A percentile compares a stretch with the other conserved stretches of the same genome.
Conservation (phyloP, 2,113 vertebrate species). For the Gnathonemus longibarbis region DNA sequence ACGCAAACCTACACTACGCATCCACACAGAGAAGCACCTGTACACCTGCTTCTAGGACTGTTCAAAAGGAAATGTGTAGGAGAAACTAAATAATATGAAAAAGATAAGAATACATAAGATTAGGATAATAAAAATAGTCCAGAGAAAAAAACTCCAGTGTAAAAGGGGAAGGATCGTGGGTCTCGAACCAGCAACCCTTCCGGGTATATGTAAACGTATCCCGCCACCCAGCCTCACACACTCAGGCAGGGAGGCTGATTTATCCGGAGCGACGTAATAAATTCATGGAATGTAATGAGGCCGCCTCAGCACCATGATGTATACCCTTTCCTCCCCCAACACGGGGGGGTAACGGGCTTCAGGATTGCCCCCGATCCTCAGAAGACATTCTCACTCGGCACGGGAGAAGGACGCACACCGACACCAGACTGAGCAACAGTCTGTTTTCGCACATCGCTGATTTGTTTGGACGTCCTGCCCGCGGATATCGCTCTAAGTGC, state of each 20-base stretch:
- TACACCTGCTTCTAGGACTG: neutral
- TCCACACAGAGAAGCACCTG: neutral
- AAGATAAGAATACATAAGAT: neutral
- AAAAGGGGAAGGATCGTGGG: neutral
- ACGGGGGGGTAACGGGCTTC: neutral
- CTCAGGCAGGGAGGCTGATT: conserved; percentile 25
- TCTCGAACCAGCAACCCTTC: neutral
- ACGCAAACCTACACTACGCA: neutral
- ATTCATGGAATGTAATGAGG: conserved; percentile 27
- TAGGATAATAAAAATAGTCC: neutral
- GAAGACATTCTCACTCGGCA: neutral
- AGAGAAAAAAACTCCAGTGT: neutral
- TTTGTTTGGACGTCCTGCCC: conserved; percentile 35
- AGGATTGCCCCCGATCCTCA: neutral
- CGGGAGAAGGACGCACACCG: neutral
- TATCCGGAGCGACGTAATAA: conserved; percentile 18
- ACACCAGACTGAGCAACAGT: conserved; percentile 25
- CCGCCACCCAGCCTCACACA: conserved; percentile 27
- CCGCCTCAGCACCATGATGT: neutral
- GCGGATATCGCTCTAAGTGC: conserved; percentile 27
- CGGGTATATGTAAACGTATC: neutral
- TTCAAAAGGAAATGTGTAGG: neutral
- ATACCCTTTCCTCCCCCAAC: neutral
- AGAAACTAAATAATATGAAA: neutral
- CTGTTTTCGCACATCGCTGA: conserved; percentile 40